Evolutionary conservation across 2,888 invertebrate genomes (phyloP).

Genomic region (Tricholauxania praeusta): DNA sequence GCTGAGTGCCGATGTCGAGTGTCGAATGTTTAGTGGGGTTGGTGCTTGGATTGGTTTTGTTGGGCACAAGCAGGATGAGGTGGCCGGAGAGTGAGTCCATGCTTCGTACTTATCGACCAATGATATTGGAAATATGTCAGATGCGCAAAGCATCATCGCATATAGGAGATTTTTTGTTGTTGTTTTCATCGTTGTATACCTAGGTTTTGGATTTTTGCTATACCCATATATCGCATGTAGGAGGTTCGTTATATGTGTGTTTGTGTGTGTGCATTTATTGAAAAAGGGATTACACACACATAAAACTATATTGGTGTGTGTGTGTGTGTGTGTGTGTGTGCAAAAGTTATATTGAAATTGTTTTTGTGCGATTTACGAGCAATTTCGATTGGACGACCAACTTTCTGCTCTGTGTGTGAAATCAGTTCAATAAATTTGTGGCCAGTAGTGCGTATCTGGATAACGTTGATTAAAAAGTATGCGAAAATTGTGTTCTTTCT

Average conservation of each 20-base stretch:
- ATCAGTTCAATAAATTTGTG: too few relatives aligned
- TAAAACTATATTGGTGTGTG: neutral
- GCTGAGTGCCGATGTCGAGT: conserved; percentile 7
- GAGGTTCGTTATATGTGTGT: conserved; percentile 29
- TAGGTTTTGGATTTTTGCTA: conserved; percentile 55
- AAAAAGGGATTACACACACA: conserved; percentile 11
- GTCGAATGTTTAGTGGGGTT: conserved; percentile 14
- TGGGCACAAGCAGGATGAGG: neutral
- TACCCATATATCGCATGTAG: conserved; percentile 41
- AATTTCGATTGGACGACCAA: conserved; percentile 29
- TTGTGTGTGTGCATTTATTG: conserved; percentile 43
- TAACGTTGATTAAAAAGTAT: too few relatives aligned
- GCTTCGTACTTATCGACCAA: conserved; percentile 61
- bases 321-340: neutral
- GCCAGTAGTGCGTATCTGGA: too few relatives aligned
- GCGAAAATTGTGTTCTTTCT: too few relatives aligned
- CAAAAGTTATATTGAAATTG: conserved; percentile 23
- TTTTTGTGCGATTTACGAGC: conserved; percentile 34
- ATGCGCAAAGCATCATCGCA: conserved; percentile 48
- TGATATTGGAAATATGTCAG: conserved; percentile 67
- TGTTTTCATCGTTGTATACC: conserved; percentile 3
- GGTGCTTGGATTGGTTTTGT: conserved; percentile 19
- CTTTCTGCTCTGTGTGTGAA: too few relatives aligned
- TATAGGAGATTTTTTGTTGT: conserved; percentile 26
- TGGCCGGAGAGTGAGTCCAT: conserved; percentile 13